Evolutionary conservation across 2,797 vertebrate genomes (phyloP).

Genomic region (Masticophis lateralis): DNA sequence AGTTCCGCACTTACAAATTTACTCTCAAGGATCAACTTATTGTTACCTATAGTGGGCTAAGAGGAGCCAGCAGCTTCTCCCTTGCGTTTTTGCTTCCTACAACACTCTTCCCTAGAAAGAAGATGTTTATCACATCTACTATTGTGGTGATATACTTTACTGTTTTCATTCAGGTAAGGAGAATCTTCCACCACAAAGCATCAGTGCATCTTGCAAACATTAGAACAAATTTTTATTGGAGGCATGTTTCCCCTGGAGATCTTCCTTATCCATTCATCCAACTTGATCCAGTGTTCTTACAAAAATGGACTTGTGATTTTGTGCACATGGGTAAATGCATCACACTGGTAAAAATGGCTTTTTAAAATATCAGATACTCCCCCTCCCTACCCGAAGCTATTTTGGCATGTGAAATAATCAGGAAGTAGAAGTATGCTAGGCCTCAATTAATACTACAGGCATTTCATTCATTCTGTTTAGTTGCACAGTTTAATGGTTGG

Average conservation of each 20-base stretch:
- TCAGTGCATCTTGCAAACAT: neutral
- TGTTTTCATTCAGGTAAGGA: slow-evolving; percentile 88
- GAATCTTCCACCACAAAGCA: slow-evolving; percentile 22
- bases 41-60: slow-evolving; percentile 90
- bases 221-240: neutral
- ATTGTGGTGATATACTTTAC: slow-evolving; percentile 91
- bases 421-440: neutral
- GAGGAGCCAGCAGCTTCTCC: slow-evolving; percentile 93
- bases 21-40: slow-evolving; percentile 92
- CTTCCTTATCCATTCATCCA: neutral
- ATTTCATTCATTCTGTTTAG: neutral
- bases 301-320: neutral
- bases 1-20: slow-evolving; percentile 90
- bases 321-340: neutral
- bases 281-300: neutral
- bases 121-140: slow-evolving; percentile 90
- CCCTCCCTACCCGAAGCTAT: neutral
- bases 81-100: slow-evolving; percentile 89
- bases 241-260: neutral
- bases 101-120: slow-evolving; percentile 80
- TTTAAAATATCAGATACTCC: neutral
- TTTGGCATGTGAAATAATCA: neutral
- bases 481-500: neutral
- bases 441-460: neutral
- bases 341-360: neutral